Conservation (phyloP, 92 coral and sea anemone species). For the Paragorgia papillata region DNA sequence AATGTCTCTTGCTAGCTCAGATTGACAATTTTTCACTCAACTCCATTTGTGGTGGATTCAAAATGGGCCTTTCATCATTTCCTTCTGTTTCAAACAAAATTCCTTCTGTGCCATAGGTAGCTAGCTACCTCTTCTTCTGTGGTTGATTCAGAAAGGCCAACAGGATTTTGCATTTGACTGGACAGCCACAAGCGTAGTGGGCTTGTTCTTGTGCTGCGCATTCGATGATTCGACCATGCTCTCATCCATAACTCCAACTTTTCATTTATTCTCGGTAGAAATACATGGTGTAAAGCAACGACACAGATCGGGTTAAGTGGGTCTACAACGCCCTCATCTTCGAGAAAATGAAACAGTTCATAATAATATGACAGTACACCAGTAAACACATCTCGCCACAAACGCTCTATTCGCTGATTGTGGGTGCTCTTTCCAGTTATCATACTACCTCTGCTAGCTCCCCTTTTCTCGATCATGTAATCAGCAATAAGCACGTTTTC, state of each 20-base stretch:
- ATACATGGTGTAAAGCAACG: constrained; percentile 66
- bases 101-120: too few relatives aligned
- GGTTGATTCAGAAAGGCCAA: too few relatives aligned
- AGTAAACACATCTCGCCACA: constrained; percentile 72
- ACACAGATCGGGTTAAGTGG: constrained; percentile 59
- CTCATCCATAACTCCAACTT: constrained; percentile 63
- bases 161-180: too few relatives aligned
- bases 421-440: too few relatives aligned
- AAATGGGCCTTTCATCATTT: too few relatives aligned
- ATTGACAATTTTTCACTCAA: too few relatives aligned
- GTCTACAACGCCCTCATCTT: constrained; percentile 71
- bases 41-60: too few relatives aligned
- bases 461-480: too few relatives aligned
- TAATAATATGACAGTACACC: constrained; percentile 68
- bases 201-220: constrained; percentile 68
- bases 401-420: too few relatives aligned
- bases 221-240: constrained; percentile 79
- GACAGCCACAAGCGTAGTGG: constrained; percentile 69
- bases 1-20: too few relatives aligned
- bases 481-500: constrained; percentile 73
- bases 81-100: too few relatives aligned
- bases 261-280: constrained; percentile 57
- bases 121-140: too few relatives aligned
- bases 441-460: constrained; percentile 42
- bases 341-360: constrained; percentile 72